Evolutionary conservation across 1,140 invertebrate genomes (phyloP).

Genomic region (Goniozus legneri): DNA sequence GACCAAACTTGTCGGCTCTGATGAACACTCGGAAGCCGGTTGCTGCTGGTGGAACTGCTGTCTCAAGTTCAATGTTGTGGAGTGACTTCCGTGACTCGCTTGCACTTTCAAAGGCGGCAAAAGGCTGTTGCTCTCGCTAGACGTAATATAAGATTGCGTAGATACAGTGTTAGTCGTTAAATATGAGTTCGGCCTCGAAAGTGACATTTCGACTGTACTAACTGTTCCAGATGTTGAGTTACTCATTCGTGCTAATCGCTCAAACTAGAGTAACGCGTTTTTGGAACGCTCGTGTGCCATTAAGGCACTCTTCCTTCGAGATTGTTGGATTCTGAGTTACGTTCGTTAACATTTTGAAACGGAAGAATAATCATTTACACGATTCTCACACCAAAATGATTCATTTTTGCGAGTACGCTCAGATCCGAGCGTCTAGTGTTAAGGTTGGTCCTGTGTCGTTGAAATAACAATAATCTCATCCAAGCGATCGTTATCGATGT

Average conservation of each 20-base stretch:
- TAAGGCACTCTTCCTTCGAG: background rate
- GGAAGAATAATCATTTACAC: too few relatives aligned
- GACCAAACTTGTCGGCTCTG: too few relatives aligned
- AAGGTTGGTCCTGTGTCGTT: background rate
- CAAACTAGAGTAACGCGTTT: background rate
- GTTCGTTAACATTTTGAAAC: background rate
- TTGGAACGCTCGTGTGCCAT: too few relatives aligned
- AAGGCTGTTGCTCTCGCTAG: constrained; percentile 43
- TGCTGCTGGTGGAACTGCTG: constrained; percentile 18
- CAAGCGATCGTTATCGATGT: background rate
- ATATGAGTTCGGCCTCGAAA: constrained; percentile 44
- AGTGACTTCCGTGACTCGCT: too few relatives aligned
- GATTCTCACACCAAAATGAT: background rate
- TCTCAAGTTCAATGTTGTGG: constrained; percentile 33
- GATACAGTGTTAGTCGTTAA: constrained; percentile 36
- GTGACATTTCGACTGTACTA: constrained; percentile 41
- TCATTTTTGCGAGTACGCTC: background rate
- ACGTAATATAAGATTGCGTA: constrained; percentile 41
- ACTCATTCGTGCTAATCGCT: constrained; percentile 33
- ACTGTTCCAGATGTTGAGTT: constrained; percentile 28
- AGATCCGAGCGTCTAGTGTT: background rate
- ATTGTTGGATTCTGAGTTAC: background rate
- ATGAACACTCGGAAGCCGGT: too few relatives aligned
- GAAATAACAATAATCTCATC: background rate
- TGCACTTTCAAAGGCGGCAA: constrained; percentile 45